Conservation (phyloP, 2,888 invertebrate genomes). For the Stomorhina lunata region DNA sequence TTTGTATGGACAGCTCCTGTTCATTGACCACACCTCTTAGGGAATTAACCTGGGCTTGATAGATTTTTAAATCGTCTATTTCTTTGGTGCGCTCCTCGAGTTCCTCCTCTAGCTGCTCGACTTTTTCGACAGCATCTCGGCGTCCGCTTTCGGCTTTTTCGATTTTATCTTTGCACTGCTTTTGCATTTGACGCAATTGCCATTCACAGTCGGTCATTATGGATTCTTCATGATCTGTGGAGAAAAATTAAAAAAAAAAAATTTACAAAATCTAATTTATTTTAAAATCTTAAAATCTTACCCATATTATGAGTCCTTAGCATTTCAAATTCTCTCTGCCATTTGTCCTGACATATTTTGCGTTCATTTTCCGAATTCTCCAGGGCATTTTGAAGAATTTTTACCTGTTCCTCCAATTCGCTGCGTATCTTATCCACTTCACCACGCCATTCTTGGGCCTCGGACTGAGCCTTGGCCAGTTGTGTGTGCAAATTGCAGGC, state of each 20-base stretch:
- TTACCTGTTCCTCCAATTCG: slow-evolving; percentile 81
- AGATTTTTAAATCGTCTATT: slow-evolving; percentile 81
- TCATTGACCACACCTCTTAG: slow-evolving; percentile 82
- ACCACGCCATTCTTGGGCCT: slow-evolving; percentile 73
- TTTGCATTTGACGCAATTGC: slow-evolving; percentile 89
- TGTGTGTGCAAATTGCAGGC: slow-evolving; percentile 77
- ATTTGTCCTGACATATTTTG: slow-evolving; percentile 82
- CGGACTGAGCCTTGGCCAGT: slow-evolving; percentile 75
- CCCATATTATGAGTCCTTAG: slow-evolving; percentile 83
- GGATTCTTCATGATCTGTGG: slow-evolving; percentile 84
- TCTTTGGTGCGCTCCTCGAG: slow-evolving; percentile 74
- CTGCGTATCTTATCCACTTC: slow-evolving; percentile 80
- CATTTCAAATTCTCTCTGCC: slow-evolving; percentile 84
- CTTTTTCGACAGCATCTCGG: slow-evolving; percentile 81
- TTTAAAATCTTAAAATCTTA: slow-evolving; percentile 57
- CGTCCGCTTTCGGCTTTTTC: slow-evolving; percentile 83
- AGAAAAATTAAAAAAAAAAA: neutral
- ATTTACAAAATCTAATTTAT: neutral
- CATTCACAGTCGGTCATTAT: slow-evolving; percentile 91
- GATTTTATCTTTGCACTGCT: slow-evolving; percentile 83
- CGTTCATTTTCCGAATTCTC: slow-evolving; percentile 83
- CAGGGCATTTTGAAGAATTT: slow-evolving; percentile 81
- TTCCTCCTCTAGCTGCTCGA: slow-evolving; percentile 69
- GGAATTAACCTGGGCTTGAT: slow-evolving; percentile 82
- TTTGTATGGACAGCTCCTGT: slow-evolving; percentile 81